Base-by-base conservation (phyloP, 2,888 invertebrate species). In the Hyppa rectilinea region DNA sequence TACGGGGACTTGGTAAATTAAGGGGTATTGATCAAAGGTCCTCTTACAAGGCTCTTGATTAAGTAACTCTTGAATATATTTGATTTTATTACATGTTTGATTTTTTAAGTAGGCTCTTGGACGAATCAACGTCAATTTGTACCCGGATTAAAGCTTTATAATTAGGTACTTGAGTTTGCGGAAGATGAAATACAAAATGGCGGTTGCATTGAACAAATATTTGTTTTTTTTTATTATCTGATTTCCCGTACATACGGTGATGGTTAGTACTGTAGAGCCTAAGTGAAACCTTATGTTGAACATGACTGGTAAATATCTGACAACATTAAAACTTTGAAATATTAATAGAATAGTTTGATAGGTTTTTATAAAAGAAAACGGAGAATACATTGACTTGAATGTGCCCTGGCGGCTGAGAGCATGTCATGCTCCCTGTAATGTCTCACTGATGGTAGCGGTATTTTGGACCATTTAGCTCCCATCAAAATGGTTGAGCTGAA, bases 1-100 rank as follows among this genome's bases (percentile, higher is more conserved):
- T 43, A 81, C 59, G 23, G 62, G 47, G 40, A 43, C 71, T 81
- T 59, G 59, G 53, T 56, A 67, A 81, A 77, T 81, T 70, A 81
- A 40, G 45, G 26, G 29, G 43, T 45, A 71, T 81, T 70, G 78
- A 81, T 78, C 60, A 71, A 78, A 50, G 56, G 70, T 31, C 56
- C 36, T 47, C 60, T 26, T 56, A 26, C 6, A 52, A 49, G 43
- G 26, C 36, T 43, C 26, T 56, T 38, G 34, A 61, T 50, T 50
- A 36, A 62, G 43, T 6, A 31, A 10, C 20, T 34, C 31, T 69
- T 49, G 20, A 59, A 63, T 58, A 5, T 49, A 43, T 29, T 80
- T 53, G 34, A 34, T 34, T 59, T 49, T 58, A 56, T 56, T 66
- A 14, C 10, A 50, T 34, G n/a, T 38, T 71, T 60, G n/a, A 14